These are phyloP conservation scores for Danaus plexippus DNA, from an alignment of 1,140 invertebrate species.

Conservation along the genomic window DNA sequence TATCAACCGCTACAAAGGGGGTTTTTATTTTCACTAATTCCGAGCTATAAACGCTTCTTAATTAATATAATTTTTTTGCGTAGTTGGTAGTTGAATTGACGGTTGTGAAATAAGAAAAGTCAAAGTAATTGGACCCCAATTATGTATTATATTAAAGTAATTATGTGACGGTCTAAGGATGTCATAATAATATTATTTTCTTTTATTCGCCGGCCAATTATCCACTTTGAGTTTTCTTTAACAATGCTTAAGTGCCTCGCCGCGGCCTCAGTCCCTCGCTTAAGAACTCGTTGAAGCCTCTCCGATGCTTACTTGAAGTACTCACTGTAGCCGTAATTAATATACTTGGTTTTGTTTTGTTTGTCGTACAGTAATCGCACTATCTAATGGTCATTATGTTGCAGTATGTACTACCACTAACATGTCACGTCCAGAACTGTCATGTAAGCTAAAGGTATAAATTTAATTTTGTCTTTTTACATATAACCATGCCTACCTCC, in stretches of 20 bases:
- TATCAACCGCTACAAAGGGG: conserved; percentile 64
- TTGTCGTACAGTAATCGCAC: conserved; percentile 71
- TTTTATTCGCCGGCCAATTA: conserved; percentile 27
- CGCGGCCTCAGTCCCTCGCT: conserved; percentile 66
- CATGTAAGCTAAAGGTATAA: conserved; percentile 72
- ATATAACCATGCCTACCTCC: conserved; percentile 56
- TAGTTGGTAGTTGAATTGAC: conserved; percentile 67
- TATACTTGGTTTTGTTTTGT: conserved; percentile 68
- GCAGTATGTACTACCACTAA: conserved; percentile 72
- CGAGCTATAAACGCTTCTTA: conserved; percentile 38
- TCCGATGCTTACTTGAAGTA: conserved; percentile 63
- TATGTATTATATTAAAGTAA: conserved; percentile 5
- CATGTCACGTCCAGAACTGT: conserved; percentile 72
- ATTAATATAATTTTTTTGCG: conserved; percentile 43
- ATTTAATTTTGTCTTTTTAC: conserved; percentile 68
- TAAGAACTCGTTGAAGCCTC: conserved; percentile 58
- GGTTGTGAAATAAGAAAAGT: conserved; percentile 54
- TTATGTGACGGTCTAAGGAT: conserved; percentile 12
- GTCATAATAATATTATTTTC: conserved; percentile 10
- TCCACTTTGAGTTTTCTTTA: conserved; percentile 56
- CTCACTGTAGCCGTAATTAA: conserved; percentile 68
- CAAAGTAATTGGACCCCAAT: conserved; percentile 32
- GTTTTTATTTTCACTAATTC: conserved; percentile 44
- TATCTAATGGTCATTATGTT: conserved; percentile 72
- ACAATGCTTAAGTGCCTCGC: conserved; percentile 63